Evolutionary conservation across 2,888 invertebrate species (phyloP).

Genomic region (Ischnura elegans): DNA sequence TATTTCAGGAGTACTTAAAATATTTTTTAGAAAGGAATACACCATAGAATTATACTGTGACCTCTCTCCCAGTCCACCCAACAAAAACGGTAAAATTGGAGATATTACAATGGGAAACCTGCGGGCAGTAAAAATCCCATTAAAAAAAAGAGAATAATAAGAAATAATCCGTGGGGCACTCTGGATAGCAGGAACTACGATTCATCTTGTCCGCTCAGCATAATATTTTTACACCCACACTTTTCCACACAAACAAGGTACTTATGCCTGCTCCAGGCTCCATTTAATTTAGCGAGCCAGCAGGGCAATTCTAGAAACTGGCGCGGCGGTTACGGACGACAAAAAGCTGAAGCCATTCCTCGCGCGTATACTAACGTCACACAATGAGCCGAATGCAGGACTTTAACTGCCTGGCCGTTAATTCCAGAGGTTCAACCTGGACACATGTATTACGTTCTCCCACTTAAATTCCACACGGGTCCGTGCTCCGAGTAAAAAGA

Average conservation of each 20-base stretch:
- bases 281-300: not conserved
- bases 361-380: not conserved
- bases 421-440: not conserved
- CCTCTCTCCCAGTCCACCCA: no score
- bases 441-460: not conserved
- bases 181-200: no score
- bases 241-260: not conserved
- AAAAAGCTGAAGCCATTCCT: not conserved
- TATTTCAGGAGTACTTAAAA: no score
- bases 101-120: no score
- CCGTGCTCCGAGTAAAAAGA: not conserved
- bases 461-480: slow-evolving; percentile 18
- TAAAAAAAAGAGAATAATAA: no score
- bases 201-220: no score
- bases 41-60: no score
- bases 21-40: no score
- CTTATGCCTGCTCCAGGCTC: not conserved
- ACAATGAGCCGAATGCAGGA: not conserved
- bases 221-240: no score
- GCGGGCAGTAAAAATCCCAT: no score
- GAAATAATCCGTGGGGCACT: no score
- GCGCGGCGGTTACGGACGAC: not conserved
- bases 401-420: not conserved
- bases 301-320: not conserved
- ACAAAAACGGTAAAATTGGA: no score